A percentile compares a stretch with the other conserved stretches of the same genome.
These are phyloP conservation scores for Lophius piscatorius DNA, from an alignment of 2,113 vertebrate species.

Conservation along the genomic window DNA sequence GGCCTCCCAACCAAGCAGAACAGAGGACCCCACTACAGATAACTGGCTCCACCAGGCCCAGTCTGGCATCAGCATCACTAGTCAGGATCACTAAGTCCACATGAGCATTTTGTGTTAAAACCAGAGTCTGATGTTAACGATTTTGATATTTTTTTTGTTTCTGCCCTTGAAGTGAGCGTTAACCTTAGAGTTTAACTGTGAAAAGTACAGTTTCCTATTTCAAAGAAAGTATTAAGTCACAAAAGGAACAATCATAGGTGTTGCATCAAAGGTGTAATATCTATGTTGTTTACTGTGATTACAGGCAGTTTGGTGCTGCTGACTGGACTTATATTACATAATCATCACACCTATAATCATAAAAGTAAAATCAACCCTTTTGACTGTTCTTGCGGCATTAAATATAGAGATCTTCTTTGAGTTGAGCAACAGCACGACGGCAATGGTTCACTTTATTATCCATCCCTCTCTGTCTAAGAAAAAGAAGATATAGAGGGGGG, in stretches of 20 bases:
- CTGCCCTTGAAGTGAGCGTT: constrained; percentile 13
- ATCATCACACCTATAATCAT: constrained; percentile 49
- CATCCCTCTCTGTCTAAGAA: background rate
- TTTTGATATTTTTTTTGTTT: constrained; percentile 7
- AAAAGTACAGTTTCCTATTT: background rate
- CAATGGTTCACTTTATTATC: background rate
- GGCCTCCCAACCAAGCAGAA: constrained; percentile 71
- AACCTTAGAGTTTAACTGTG: constrained; percentile 13
- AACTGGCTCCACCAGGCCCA: constrained; percentile 70
- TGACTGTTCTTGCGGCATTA: constrained; percentile 21
- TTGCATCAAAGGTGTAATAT: constrained; percentile 37
- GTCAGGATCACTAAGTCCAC: constrained; percentile 37
- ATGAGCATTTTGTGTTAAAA: constrained; percentile 26
- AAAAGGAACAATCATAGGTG: background rate
- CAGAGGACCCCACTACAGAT: constrained; percentile 69
- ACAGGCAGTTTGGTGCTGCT: constrained; percentile 45
- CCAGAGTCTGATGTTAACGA: constrained; percentile 37
- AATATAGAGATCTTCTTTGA: constrained; percentile 16
- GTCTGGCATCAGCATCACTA: constrained; percentile 68
- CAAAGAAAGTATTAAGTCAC: background rate
- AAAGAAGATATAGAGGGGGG: no score
- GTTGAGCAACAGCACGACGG: constrained; percentile 4
- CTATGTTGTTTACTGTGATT: constrained; percentile 51
- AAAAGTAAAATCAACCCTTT: constrained; percentile 13
- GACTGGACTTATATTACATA: constrained; percentile 49